These are phyloP conservation scores for Plusia festucae DNA, from an alignment of 2,888 invertebrate species.

Conservation along the genomic window DNA sequence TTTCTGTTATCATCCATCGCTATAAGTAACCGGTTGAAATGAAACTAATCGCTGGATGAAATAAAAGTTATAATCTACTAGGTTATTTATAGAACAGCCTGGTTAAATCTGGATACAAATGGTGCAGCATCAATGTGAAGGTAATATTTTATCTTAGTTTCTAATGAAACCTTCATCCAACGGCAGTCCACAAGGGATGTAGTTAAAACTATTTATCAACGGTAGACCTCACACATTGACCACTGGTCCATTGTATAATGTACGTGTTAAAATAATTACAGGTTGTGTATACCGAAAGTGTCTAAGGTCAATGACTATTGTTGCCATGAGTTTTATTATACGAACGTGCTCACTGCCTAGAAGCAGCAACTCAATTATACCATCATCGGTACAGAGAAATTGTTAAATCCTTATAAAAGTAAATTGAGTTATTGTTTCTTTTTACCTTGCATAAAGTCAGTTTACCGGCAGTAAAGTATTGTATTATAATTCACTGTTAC, in stretches of 20 bases:
- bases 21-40: conserved; percentile 24
- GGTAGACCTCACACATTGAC: conserved; percentile 16
- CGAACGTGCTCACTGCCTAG: conserved; percentile 29
- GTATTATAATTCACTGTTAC: neutral
- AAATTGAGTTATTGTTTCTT: neutral
- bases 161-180: neutral
- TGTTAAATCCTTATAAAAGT: neutral
- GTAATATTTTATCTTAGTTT: no score
- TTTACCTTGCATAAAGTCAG: neutral
- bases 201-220: neutral
- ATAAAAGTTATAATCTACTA: conserved; percentile 23
- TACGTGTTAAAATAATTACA: conserved; percentile 14
- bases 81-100: conserved; percentile 32
- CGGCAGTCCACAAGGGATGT: neutral
- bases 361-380: conserved; percentile 12
- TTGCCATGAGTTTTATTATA: conserved; percentile 43
- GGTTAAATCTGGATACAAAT: neutral
- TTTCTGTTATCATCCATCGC: conserved; percentile 18
- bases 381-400: neutral
- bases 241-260: neutral
- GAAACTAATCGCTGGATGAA: conserved; percentile 40
- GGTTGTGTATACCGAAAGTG: conserved; percentile 27
- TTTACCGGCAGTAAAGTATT: neutral
- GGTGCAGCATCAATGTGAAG: no score
- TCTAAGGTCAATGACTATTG: conserved; percentile 34